A percentile compares a stretch with the other conserved stretches of the same genome.
Evolutionary conservation across 2,113 vertebrate genomes (phyloP).

Genomic region (Pterocles burchelli): DNA sequence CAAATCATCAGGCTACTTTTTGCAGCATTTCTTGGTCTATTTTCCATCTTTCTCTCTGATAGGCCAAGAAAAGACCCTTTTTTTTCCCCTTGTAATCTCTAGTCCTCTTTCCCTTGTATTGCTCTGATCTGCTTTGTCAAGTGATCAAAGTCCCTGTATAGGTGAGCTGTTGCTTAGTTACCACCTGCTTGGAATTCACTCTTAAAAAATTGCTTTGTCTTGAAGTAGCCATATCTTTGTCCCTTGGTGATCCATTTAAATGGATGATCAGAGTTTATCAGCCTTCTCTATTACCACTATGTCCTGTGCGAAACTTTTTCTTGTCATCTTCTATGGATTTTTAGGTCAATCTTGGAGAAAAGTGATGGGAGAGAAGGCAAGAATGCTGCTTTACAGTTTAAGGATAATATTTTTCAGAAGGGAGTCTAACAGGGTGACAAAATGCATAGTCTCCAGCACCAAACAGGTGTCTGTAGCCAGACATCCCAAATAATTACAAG

Average conservation of each 20-base stretch:
- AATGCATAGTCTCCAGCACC: background rate
- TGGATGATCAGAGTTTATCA: slow-evolving; percentile 65
- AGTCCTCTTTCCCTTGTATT: slow-evolving; percentile 19
- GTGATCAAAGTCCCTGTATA: slow-evolving; percentile 58
- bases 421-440: background rate
- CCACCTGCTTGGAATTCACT: slow-evolving; percentile 61
- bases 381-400: background rate
- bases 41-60: slow-evolving; percentile 24
- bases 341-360: slow-evolving; percentile 14
- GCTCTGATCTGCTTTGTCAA: slow-evolving; percentile 67
- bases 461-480: background rate
- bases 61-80: slow-evolving; percentile 21
- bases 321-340: slow-evolving; percentile 34
- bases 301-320: slow-evolving; percentile 47
- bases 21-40: background rate
- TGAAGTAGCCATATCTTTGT: slow-evolving; percentile 56
- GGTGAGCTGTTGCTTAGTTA: slow-evolving; percentile 71
- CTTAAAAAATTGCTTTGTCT: slow-evolving; percentile 69
- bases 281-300: slow-evolving; percentile 36
- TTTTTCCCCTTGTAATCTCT: background rate
- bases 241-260: slow-evolving; percentile 65
- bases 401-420: background rate
- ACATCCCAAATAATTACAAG: background rate
- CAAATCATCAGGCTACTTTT: background rate
- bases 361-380: background rate